Evolutionary conservation across 2,888 invertebrate genomes (phyloP), one percentile per base, ranked within the genome.

Genomic region (Apodemia hepburni): DNA sequence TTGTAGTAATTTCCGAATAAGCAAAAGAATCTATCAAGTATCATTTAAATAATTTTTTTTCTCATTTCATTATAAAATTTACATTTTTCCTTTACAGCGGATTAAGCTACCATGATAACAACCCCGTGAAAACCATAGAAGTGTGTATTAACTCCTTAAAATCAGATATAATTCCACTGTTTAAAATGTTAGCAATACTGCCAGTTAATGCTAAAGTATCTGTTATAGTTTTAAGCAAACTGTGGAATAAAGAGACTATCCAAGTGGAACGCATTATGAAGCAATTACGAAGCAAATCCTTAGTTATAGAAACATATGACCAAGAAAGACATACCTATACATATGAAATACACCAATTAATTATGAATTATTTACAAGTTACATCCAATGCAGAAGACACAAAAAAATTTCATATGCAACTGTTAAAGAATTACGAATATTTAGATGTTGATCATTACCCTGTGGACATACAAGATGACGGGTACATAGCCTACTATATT

Each of bases 291-390:
- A 93, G 93, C 66, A 96, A 95, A 75, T 95, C 95, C 0, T 84
- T 96, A 0, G 93, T 94, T 1, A 93, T 93, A 3, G 93, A 93
- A 69, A 92, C 92, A 61, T 95, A 94, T 76, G 94, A 94, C 67
- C 80, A 87, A 3, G 92, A 93, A 61, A 85, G 92, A 61, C 86
- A 91, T 58, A 93, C 91, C 65, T 95, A 94, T 69, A 88, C 94
- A 33, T 96, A 96, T 73, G 95, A 95, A 66, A 92, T 96, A 58
- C 95, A 96, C 74, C 94, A 95, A 74, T 82, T 96, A 0, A 91
- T 95, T 12, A 86, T 95, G 76, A 92, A 92, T 62, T 95, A 94
- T 73, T 80, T 96, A 8, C 92, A 92, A 71, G 89, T 85, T 6
- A 85, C 82, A 61, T 75, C 87, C 0, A 82, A 75, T 1, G 74